Conservation (phyloP, 2,888 invertebrate species). For the Augiades crinisus region DNA sequence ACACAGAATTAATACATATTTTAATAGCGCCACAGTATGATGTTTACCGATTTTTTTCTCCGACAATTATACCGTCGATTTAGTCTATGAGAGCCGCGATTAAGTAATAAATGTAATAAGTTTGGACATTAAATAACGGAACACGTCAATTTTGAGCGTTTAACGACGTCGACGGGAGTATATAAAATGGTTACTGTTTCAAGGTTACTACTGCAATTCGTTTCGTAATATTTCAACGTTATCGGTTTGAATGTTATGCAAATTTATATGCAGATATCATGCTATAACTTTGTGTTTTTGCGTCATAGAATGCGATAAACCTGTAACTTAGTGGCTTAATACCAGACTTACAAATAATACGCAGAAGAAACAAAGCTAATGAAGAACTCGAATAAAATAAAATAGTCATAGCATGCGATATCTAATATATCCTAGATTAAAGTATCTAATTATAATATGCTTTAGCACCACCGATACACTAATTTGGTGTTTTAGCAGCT, state of each 20-base stretch:
- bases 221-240: slow-evolving; percentile 18
- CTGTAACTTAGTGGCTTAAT: no score
- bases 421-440: no score
- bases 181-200: slow-evolving; percentile 18
- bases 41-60: slow-evolving; percentile 29
- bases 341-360: no score
- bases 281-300: neutral
- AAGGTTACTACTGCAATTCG: slow-evolving; percentile 13
- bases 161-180: slow-evolving; percentile 33
- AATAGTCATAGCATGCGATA: no score
- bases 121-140: slow-evolving; percentile 57
- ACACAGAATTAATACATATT: slow-evolving; percentile 19
- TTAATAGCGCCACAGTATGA: slow-evolving; percentile 28
- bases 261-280: slow-evolving; percentile 1
- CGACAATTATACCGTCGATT: slow-evolving; percentile 37
- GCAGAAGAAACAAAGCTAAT: no score
- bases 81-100: slow-evolving; percentile 56
- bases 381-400: no score
- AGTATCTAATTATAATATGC: no score
- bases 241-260: slow-evolving; percentile 4
- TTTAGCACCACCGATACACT: no score
- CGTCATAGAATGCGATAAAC: no score
- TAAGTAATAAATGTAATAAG: slow-evolving; percentile 70
- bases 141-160: slow-evolving; percentile 55
- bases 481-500: no score